Evolutionary conservation across 2,888 invertebrate species (phyloP).

Genomic region (Drosophila multiciliata): DNA sequence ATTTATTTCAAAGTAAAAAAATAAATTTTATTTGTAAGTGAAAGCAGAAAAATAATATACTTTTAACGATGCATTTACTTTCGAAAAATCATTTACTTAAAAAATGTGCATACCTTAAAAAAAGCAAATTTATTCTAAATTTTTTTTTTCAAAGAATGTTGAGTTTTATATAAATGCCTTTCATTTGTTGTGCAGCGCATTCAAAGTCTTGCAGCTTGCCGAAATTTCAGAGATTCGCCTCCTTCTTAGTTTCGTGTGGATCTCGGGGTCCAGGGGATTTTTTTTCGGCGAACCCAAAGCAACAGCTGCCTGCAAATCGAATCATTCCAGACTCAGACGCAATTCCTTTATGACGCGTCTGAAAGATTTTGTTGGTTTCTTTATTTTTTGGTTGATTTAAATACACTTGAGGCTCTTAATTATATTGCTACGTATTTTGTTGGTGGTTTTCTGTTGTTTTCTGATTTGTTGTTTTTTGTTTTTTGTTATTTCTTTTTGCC

Average conservation of each 20-base stretch:
- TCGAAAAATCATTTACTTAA: background rate
- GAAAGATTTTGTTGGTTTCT: constrained; percentile 21
- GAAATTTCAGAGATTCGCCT: constrained; percentile 36
- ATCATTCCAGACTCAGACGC: constrained; percentile 34
- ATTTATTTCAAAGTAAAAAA: background rate
- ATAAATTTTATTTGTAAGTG: background rate
- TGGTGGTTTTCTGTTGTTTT: constrained; percentile 13
- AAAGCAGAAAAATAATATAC: background rate
- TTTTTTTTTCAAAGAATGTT: no score
- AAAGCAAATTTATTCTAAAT: background rate
- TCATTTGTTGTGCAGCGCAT: constrained; percentile 17
- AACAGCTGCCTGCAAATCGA: constrained; percentile 71
- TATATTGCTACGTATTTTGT: constrained; percentile 65
- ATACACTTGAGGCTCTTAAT: constrained; percentile 78
- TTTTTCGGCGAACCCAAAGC: constrained; percentile 33
- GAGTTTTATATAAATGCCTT: background rate
- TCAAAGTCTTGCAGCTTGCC: constrained; percentile 57
- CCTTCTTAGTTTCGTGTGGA: constrained; percentile 4
- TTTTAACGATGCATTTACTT: background rate
- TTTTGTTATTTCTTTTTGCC: constrained; percentile 4
- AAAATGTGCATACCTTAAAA: background rate
- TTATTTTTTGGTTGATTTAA: constrained; percentile 69
- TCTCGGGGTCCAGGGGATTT: constrained; percentile 39
- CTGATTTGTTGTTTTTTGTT: constrained; percentile 3
- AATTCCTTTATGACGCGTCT: constrained; percentile 58